Evolutionary conservation across 2,888 invertebrate species (phyloP), one percentile per base, ranked within the genome.

Genomic region (Phyllotreta cruciferae): DNA sequence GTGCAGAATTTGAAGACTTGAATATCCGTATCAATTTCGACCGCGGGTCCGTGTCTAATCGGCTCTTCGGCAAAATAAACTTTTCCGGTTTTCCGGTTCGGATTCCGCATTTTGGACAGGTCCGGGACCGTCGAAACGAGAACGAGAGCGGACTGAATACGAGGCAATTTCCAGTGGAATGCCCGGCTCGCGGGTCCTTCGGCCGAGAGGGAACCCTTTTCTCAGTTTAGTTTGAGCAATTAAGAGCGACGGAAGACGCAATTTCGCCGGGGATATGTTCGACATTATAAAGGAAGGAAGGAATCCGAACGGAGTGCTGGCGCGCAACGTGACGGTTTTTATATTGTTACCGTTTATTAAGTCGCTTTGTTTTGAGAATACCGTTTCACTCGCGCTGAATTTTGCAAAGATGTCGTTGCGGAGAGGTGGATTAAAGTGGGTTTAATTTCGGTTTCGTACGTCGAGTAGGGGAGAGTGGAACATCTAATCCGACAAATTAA

Each of bases 21-120:
- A 24, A 4, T 24, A n/a, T 24, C 24, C 24, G 24, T 24, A 24
- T 24, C 24, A 24, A 24, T 24, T 24, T 24, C 1, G 24, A 24
- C 2, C 24, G 6, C 4, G 44, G 14, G n/a, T 53, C 14, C 56
- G 56, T n/a, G 37, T 7, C 35, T 45, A 44, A 13, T 47, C 7
- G 14, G 14, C 39, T 41, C 45, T 44, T 44, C 38, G 36, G 9
- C 47, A 47, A 37, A 56, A 47, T 56, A 56, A 56, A 56, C 45
- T 56, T 56, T 56, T 47, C 47, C 37, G 37, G 45, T 45, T 41
- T 54, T 11, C 54, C 53, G 41, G 53, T 56, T 45, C 35, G 36
- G 14, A n/a, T 44, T 14, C 44, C 44, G 36, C 45, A 36, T 47
- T 47, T 37, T 44, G 11, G n/a, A 47, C 56, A 56, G 44, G 38